A percentile compares a stretch with the other conserved stretches of the same genome.
These are phyloP conservation scores for Cydia amplana DNA, from an alignment of 1,140 invertebrate genomes.

Conservation along the genomic window DNA sequence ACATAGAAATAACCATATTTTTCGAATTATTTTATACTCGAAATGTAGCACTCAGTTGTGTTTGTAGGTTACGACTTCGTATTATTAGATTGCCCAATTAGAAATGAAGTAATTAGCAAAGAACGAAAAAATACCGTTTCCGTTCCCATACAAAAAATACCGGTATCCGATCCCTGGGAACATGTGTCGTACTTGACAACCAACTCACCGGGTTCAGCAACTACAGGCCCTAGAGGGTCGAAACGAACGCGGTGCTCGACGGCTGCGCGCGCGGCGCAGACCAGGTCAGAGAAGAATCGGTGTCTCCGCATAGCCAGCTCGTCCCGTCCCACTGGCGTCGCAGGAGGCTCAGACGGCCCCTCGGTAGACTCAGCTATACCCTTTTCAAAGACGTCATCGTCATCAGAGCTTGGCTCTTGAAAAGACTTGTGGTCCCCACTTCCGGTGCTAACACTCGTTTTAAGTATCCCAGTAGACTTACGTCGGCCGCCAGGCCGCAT, in stretches of 20 bases:
- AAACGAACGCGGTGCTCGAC: constrained; percentile 87
- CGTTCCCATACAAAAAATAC: too few relatives aligned
- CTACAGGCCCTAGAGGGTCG: constrained; percentile 84
- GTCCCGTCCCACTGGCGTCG: constrained; percentile 87
- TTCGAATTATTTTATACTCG: too few relatives aligned
- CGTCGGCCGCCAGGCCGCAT: constrained; percentile 60
- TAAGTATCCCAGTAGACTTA: constrained; percentile 76
- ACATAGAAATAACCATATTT: too few relatives aligned
- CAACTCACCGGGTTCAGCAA: constrained; percentile 79
- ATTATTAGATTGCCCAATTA: too few relatives aligned
- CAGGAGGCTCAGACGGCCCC: constrained; percentile 84
- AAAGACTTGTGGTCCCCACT: constrained; percentile 49
- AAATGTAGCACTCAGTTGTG: too few relatives aligned
- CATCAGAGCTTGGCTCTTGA: constrained; percentile 62
- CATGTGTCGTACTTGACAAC: background rate
- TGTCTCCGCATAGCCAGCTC: constrained; percentile 87
- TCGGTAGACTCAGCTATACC: constrained; percentile 43
- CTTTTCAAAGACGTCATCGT: constrained; percentile 75
- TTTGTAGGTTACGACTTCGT: too few relatives aligned
- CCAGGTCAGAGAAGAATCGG: constrained; percentile 87
- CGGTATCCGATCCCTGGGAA: too few relatives aligned
- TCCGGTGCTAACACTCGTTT: constrained; percentile 65
- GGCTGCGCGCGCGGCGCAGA: constrained; percentile 84
- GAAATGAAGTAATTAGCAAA: too few relatives aligned
- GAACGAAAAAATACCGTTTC: too few relatives aligned